phyloP scores from a whole-genome alignment of 1,140 invertebrate genomes.

The Diploscapter pachys region DNA sequence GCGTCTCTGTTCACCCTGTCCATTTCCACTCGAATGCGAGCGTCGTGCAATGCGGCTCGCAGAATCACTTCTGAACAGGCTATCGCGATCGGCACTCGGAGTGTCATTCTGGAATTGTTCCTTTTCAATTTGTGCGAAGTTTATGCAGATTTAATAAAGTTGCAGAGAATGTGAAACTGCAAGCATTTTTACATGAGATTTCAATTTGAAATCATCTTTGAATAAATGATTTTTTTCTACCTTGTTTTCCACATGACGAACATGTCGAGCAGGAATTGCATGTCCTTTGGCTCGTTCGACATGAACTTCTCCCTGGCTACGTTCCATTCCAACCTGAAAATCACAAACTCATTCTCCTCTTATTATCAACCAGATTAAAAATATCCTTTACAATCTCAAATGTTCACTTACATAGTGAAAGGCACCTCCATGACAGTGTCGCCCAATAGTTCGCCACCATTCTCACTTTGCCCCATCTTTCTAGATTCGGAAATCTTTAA shows the following conservation, averaged over 20 bases:
- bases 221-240: neutral
- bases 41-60: neutral
- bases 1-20: neutral
- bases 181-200: neutral
- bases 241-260: constrained; percentile 20
- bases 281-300: constrained; percentile 5
- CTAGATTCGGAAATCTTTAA: no score
- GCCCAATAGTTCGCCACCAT: no score
- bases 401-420: constrained; percentile 23
- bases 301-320: constrained; percentile 9
- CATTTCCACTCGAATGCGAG: neutral
- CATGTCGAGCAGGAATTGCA: constrained; percentile 20
- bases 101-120: constrained; percentile 21
- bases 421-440: neutral
- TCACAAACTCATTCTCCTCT: neutral
- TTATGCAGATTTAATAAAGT: neutral
- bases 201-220: no score
- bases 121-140: no score
- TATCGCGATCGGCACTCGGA: constrained; percentile 11
- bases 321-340: constrained; percentile 30
- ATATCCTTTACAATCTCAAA: neutral
- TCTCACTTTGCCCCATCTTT: no score
- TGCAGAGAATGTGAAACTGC: neutral
- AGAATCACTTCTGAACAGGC: constrained; percentile 6
- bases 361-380: neutral